Base-by-base conservation (phyloP, 2,888 invertebrate species). In the Oligia latruncula region DNA sequence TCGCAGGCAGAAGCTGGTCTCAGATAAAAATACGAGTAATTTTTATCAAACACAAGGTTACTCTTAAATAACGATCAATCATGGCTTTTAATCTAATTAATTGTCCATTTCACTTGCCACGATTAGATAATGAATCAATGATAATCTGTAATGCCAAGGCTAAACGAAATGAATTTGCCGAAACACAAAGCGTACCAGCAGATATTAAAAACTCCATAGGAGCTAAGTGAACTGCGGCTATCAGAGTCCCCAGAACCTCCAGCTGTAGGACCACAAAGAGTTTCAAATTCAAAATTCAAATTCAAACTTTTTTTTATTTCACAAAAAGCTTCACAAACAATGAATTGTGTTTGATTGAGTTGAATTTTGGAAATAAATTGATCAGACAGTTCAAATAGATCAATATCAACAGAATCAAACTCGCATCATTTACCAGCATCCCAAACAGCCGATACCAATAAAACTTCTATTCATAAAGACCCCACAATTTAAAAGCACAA, bases 401-500 rank as follows among this genome's bases (percentile, higher is more conserved):
- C 15, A 62, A 81, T 46, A 52, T 49, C 43, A 71, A 71, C 62
- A 55, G n/a, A 73, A 73, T 73, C 2, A 43, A 68, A 84, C 72
- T 65, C 40, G 74, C 70, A 74, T 62, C 80, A 82, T 55, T 80
- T 62, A 71, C 60, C 49, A 67, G 46, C 46, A 71, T 49, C 55
- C 64, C 58, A 72, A 72, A 75, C 71, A 78, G 58, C 49, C n/a
- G n/a, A 65, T n/a, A 46, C 35, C 40, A 58, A 67, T 66, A 67
- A 83, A 79, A 60, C 4, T 55, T 49, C 60, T 62, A 74, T 74
- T 66, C 68, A 87, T 71, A 55, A 29, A 65, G 71, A 66, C 13
- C 13, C 46, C 66, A 82, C 75, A 83, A 83, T 88, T 87, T 88
- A 29, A 75, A 80, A 75, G 49, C 74, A 87, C 80, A 81, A 85